Evolutionary conservation across 2,113 vertebrate species (phyloP), one percentile per base, ranked within the genome.

Genomic region (Astatoreochromis straeleni): DNA sequence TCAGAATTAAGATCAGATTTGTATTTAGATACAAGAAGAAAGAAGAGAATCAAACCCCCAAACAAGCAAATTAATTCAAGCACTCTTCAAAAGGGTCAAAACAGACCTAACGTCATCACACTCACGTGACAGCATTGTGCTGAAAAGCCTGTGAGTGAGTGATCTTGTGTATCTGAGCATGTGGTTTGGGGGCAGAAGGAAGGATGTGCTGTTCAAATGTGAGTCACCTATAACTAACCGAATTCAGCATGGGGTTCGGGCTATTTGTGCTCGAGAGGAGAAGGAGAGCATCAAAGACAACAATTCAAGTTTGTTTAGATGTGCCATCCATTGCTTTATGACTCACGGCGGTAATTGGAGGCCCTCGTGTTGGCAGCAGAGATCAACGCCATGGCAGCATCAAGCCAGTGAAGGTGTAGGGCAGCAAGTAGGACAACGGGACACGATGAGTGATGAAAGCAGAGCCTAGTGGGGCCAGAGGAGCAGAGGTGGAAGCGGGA

Each of bases 401-500:
- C 54, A 82, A 81, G 88, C 87, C 78, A 80, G 85, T 47, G 84
- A 83, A 88, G 84, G 88, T 81, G 83, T 80, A 88, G 87, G 65
- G 85, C 86, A 35, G 85, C 83, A 49, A 88, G 84, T 88, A 85
- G 91, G 87, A 89, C 83, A 87, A 49, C 65, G 6, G 80, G 82
- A 86, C 88, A 81, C 58, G 75, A 86, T 89, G 89, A 88, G 82
- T 19, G 29, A 87, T 85, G 90, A 88, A 89, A 89, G 84, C 85
- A 49, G 85, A 90, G 86, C 57, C 3, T 57, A 80, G 89, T 17
- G 29, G 86, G 82, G 88, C 84, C 87, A 80, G 87, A 83, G 89
- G 83, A 81, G 80, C 89, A 86, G 87, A 93, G 93, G 91, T 92
- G 92, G 88, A 87, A 82, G 82, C 87, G 51, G 85, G 87, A 89